Conservation (phyloP, 2,113 vertebrate genomes). For the Athene noctua region DNA sequence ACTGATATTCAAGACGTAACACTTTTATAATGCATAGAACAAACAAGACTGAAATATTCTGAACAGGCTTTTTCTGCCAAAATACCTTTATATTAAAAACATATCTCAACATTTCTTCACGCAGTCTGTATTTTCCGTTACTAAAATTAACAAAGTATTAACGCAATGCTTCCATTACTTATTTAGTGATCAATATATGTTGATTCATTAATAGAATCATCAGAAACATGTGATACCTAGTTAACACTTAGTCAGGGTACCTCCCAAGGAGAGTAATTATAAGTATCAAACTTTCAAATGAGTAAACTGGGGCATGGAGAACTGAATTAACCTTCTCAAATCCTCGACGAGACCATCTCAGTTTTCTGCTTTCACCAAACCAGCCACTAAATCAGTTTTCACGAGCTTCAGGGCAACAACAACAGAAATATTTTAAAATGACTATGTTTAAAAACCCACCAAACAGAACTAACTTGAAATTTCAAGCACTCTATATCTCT, state of each 20-base stretch:
- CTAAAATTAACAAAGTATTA: neutral
- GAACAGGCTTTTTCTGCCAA: neutral
- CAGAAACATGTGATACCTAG: neutral
- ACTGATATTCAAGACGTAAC: neutral
- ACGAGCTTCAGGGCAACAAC: neutral
- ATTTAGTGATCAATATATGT: neutral
- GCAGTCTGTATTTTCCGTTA: neutral
- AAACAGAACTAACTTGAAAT: neutral
- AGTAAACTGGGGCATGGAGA: neutral
- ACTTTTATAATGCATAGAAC: neutral
- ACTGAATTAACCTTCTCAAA: neutral
- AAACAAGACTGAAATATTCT: neutral
- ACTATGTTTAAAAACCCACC: neutral
- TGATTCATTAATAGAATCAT: neutral
- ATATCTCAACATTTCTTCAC: neutral
- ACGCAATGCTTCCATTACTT: neutral
- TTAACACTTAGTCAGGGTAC: neutral
- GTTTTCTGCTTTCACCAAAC: neutral
- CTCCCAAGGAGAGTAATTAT: neutral
- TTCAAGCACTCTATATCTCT: neutral
- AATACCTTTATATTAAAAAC: neutral
- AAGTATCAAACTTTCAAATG: neutral
- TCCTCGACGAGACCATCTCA: rapidly evolving
- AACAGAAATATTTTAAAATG: neutral
- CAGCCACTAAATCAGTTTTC: neutral